These are phyloP conservation scores for Oceanites oceanicus DNA, from an alignment of 2,113 vertebrate species.

Conservation along the genomic window DNA sequence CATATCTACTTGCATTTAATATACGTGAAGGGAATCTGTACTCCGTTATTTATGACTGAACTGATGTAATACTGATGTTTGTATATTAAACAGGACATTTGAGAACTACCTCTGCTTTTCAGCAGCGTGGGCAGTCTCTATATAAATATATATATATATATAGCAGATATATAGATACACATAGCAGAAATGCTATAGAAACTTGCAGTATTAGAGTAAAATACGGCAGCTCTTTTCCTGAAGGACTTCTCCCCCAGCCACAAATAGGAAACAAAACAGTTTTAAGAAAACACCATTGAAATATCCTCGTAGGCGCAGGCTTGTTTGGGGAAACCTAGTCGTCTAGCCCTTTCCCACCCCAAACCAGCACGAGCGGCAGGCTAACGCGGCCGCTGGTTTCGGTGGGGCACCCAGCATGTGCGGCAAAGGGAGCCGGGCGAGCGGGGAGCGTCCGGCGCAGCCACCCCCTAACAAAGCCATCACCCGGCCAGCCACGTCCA, in stretches of 20 bases:
- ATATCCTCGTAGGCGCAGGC: background rate
- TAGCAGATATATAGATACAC: too few relatives aligned
- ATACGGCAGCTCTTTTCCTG: background rate
- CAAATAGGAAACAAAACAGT: background rate
- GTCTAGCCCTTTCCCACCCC: background rate
- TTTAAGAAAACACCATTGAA: background rate
- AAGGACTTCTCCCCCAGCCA: background rate
- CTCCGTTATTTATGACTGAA: background rate
- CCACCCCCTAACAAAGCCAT: conserved; percentile 67
- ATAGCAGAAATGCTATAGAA: background rate
- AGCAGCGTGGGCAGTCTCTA: background rate
- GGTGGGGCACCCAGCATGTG: background rate
- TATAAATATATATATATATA: background rate
- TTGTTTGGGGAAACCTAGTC: conserved; percentile 9
- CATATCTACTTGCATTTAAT: background rate
- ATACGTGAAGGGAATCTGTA: background rate
- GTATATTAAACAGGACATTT: background rate
- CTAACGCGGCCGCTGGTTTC: background rate
- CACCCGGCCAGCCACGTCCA: background rate
- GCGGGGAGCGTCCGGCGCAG: conserved; percentile 20
- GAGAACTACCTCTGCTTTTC: background rate
- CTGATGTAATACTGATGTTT: background rate
- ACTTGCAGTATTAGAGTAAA: background rate
- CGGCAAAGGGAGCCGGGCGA: background rate
- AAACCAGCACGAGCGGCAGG: conserved; percentile 18